Percentiles rank a stretch among this genome's conserved stretches.
Evolutionary conservation across 2,888 invertebrate genomes (phyloP).

Genomic region (Pycnomerus fuliginosus): DNA sequence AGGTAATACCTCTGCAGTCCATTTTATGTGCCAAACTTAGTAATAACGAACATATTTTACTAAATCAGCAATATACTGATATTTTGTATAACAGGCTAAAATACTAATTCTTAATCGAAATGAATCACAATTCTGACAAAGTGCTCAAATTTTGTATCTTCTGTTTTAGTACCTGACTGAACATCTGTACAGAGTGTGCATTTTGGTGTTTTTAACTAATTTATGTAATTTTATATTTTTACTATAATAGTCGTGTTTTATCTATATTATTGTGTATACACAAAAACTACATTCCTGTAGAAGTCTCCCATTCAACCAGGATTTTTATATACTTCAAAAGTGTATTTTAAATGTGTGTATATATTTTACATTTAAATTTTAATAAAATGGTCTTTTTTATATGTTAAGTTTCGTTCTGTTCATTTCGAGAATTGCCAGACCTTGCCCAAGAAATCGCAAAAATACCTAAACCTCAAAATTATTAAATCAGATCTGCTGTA

Average conservation of each 20-base stretch:
- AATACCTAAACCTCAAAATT: too few relatives aligned
- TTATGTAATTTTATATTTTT: constrained; percentile 16
- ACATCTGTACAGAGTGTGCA: constrained; percentile 18
- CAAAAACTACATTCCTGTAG: constrained; percentile 23
- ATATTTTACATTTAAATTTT: constrained; percentile 24
- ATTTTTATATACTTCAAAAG: constrained; percentile 18
- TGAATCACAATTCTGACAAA: constrained; percentile 17
- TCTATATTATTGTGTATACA: constrained; percentile 17
- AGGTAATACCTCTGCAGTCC: constrained; percentile 25
- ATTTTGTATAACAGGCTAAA: constrained; percentile 18
- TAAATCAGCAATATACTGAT: constrained; percentile 25
- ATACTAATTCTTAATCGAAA: constrained; percentile 12
- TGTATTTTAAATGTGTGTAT: constrained; percentile 26
- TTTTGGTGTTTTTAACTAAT: too few relatives aligned
- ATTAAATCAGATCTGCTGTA: too few relatives aligned
- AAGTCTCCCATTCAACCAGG: constrained; percentile 13
- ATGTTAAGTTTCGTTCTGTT: too few relatives aligned
- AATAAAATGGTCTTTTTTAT: too few relatives aligned
- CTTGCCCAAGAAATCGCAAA: too few relatives aligned
- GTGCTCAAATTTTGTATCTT: constrained; percentile 22
- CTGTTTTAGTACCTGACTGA: constrained; percentile 26
- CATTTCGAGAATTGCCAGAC: too few relatives aligned
- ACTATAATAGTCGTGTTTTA: constrained; percentile 21
- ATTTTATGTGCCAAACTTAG: constrained; percentile 36
- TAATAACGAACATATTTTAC: constrained; percentile 31